Evolutionary conservation across 1,140 invertebrate species (phyloP).

Genomic region (Neuroterus valhalla): DNA sequence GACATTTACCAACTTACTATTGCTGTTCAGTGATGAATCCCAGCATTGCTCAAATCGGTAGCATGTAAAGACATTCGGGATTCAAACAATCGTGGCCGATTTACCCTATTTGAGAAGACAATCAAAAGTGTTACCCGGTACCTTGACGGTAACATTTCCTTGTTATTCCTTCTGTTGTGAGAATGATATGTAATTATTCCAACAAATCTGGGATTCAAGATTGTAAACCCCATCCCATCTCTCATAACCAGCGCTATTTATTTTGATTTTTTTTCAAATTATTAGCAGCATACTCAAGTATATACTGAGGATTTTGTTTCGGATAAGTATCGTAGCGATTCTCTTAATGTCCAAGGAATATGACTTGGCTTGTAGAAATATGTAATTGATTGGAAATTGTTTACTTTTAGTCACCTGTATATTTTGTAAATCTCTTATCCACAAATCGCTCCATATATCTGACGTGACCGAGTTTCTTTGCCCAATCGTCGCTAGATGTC

Average conservation of each 20-base stretch:
- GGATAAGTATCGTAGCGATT: too few species aligned
- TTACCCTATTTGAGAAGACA: slow-evolving; percentile 71
- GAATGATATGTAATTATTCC: slow-evolving; percentile 37
- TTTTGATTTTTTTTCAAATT: slow-evolving; percentile 36
- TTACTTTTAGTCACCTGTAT: background rate
- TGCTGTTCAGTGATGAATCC: slow-evolving; percentile 4
- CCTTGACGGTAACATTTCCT: slow-evolving; percentile 69
- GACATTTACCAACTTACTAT: too few species aligned
- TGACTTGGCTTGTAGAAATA: background rate
- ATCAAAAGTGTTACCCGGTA: slow-evolving; percentile 73
- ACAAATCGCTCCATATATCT: slow-evolving; percentile 10
- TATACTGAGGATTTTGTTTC: too few species aligned
- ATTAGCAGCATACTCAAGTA: slow-evolving; percentile 11
- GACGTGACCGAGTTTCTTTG: slow-evolving; percentile 26
- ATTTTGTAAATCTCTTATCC: slow-evolving; percentile 27
- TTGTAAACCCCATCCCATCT: slow-evolving; percentile 43
- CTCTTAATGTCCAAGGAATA: background rate
- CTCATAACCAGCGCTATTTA: slow-evolving; percentile 42
- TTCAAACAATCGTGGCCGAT: slow-evolving; percentile 33
- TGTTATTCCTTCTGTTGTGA: slow-evolving; percentile 71
- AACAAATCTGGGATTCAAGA: slow-evolving; percentile 38
- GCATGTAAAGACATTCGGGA: background rate
- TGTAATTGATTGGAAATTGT: background rate
- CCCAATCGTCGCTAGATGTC: slow-evolving; percentile 21
- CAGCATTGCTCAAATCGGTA: slow-evolving; percentile 2